A percentile compares a stretch with the other conserved stretches of the same genome.
These are phyloP conservation scores for Eupithecia vulgata DNA, from an alignment of 2,888 invertebrate species.

Conservation along the genomic window DNA sequence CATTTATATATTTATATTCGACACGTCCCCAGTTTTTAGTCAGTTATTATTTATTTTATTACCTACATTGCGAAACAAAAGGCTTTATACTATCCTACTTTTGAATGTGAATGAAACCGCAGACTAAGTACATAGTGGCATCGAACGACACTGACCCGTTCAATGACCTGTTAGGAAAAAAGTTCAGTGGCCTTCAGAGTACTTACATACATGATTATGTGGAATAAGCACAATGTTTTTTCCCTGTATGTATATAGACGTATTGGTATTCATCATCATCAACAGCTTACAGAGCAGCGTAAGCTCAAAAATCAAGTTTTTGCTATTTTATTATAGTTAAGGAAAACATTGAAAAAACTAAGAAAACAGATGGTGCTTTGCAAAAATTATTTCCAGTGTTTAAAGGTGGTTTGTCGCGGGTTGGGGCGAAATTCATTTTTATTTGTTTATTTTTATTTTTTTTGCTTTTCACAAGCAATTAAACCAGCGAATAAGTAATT, in stretches of 20 bases:
- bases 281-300: no score
- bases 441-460: no score
- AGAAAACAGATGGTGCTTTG: no score
- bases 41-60: neutral
- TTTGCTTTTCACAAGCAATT: no score
- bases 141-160: slow-evolving; percentile 30
- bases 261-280: neutral
- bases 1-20: no score
- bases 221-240: slow-evolving; percentile 12
- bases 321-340: no score
- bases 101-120: slow-evolving; percentile 6
- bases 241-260: neutral
- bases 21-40: neutral
- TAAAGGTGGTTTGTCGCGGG: no score
- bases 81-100: neutral
- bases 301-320: no score
- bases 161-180: slow-evolving; percentile 24
- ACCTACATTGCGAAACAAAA: neutral
- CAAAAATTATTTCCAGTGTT: no score
- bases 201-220: slow-evolving; percentile 14
- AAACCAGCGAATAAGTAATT: no score
- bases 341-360: no score
- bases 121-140: slow-evolving; percentile 1
- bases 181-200: slow-evolving; percentile 29
- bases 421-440: no score